A percentile compares a stretch with the other conserved stretches of the same genome.
Conservation (phyloP, 2,797 vertebrate species). For the Oreochromis grahami region DNA sequence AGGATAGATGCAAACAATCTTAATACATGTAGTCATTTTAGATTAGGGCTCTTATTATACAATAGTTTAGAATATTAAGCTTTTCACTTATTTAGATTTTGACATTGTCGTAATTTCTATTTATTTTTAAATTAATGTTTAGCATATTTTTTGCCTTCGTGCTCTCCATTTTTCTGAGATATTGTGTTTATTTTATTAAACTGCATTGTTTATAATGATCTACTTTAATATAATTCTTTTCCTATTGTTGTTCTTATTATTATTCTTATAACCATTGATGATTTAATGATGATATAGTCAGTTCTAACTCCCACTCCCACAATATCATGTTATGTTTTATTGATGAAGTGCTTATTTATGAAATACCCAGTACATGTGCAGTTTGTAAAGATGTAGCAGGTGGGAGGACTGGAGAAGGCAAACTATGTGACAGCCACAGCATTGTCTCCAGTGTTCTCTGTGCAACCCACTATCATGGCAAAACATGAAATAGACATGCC, state of each 20-base stretch:
- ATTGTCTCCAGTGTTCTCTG: not conserved
- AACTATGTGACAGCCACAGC: not conserved
- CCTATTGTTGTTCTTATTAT: not conserved
- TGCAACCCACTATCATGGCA: accelerated
- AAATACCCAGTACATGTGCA: not conserved
- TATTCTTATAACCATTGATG: not conserved
- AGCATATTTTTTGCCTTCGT: accelerated
- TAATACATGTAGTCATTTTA: not conserved
- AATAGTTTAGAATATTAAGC: not conserved
- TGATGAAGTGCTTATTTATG: not conserved
- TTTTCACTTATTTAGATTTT: not conserved
- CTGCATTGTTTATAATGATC: not conserved
- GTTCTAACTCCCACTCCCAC: not conserved
- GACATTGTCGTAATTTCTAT: not conserved
- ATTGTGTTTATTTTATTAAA: not conserved
- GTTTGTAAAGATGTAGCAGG: not conserved
- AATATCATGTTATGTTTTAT: not conserved
- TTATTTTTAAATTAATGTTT: not conserved
- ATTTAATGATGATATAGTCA: not conserved
- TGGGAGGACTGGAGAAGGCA: not conserved
- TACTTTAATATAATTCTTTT: not conserved
- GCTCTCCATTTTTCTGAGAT: accelerated
- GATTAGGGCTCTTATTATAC: not conserved
- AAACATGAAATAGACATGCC: not conserved
- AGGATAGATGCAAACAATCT: not conserved